Conservation (phyloP, 2,797 vertebrate species). For the Arremon aurantiirostris region DNA sequence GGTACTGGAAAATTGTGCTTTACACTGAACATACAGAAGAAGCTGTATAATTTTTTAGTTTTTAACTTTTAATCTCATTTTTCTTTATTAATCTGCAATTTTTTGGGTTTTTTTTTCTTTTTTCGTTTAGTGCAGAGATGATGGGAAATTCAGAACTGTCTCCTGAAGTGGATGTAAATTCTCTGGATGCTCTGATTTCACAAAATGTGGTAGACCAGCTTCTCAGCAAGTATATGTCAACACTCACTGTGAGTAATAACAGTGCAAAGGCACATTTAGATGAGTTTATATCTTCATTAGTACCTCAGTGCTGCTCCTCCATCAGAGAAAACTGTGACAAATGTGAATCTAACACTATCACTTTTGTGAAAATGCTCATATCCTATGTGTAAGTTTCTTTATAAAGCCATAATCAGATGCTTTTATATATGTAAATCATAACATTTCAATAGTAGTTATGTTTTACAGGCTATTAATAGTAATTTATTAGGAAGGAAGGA, state of each 20-base stretch:
- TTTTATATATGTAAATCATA: background rate
- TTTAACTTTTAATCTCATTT: background rate
- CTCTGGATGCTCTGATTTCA: constrained; percentile 84
- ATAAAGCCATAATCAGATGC: background rate
- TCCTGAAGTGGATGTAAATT: constrained; percentile 86
- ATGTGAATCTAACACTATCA: background rate
- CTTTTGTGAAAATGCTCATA: background rate
- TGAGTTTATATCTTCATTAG: background rate
- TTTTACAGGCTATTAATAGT: background rate
- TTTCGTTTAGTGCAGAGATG: constrained; percentile 85
- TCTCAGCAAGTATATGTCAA: constrained; percentile 91
- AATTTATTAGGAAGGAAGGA: background rate
- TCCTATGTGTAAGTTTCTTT: background rate
- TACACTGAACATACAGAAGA: background rate
- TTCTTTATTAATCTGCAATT: background rate
- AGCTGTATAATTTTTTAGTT: background rate
- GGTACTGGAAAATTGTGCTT: background rate
- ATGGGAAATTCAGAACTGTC: constrained; percentile 90
- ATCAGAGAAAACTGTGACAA: background rate
- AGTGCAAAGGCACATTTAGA: background rate
- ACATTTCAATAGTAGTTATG: background rate
- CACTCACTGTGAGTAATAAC: constrained; percentile 85
- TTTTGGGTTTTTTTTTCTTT: background rate
- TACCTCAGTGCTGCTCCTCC: background rate
- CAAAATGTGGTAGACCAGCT: constrained; percentile 85